Evolutionary conservation across 2,797 vertebrate species (phyloP), one percentile per base, ranked within the genome.

Genomic region (Cygnus olor): DNA sequence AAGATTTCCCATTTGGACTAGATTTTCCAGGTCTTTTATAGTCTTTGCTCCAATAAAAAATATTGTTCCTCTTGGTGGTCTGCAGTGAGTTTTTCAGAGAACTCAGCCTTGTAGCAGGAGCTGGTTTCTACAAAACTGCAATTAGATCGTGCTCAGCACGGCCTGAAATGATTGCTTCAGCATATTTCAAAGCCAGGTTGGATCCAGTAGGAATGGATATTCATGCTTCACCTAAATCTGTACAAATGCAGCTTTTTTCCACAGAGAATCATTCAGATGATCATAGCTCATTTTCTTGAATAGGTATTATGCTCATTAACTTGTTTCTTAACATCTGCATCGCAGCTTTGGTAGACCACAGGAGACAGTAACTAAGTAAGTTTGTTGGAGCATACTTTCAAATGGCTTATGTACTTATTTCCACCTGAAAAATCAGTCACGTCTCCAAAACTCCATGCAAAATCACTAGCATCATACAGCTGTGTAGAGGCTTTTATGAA

Each of bases 101-200:
- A 38, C 24, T 89, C 74, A 3, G 3, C 22, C 14, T 89, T 0
- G 0, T 18, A 80, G n/a, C 32, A 85, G 40, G 20, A 5, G 0
- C 28, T 42, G 36, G 14, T 12, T 66, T 79, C 70, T 76, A 63
- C 61, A 47, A 80, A 93, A 11, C 49, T 76, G 34, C 76, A 80
- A 12, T 51, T 54, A 71, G 61, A 82, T 12, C 40, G 71, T 71
- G 36, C 15, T 82, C 57, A 66, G 24, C 27, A 25, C 28, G 80
- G 19, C 88, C 78, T 79, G 73, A 91, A 92, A 79, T 56, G 6
- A 69, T 21, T 66, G 57, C 57, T 74, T 88, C 40, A 32, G 38
- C 19, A 1, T 56, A 83, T 66, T 81, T 65, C 45, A 72, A 77
- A 76, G 19, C 18, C n/a, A 42, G 6, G 30, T 42, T 89, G 54